Base-by-base conservation (phyloP, 1,140 invertebrate species). In the Wiebesia pumilae region DNA sequence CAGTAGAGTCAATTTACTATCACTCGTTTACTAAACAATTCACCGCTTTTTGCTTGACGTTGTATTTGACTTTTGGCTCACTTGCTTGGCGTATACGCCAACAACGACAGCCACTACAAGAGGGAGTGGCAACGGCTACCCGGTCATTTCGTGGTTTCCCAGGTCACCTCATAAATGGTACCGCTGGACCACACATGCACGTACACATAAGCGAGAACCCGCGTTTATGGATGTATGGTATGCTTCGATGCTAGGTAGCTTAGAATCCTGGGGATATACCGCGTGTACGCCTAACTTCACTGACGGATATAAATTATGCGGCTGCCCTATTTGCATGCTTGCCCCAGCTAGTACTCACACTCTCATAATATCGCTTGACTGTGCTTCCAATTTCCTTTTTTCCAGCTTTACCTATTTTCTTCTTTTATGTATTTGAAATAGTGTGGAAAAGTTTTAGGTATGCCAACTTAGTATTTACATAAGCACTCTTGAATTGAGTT, bases 271-370 rank as follows among this genome's bases (percentile, higher is more conserved):
- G 87, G 88, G 88, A 89, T 87, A 87, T 89, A 83, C 30, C 7
- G 85, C 78, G 73, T 47, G 83, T 85, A 87, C 85, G 87, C 84
- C 87, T 86, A 16, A 67, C 89, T 91, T 91, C 87, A 85, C 87
- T 91, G 91, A 91, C 90, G 89, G 89, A 81, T 91, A 92, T 92
- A 91, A 92, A 92, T 92, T 92, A 92, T 91, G 90, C 89, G 89
- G 88, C 80, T 92, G 92, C 89, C 92, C 92, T 92, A 92, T 92
- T 92, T 92, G 90, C 91, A 90, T 90, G 87, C 85, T 85, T 87
- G 40, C 30, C 87, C 65, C 58, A 30, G 14, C 71, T 77, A 27
- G 0, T 40, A 24, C 51, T 30, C 82, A 30, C 21, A 69, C 19
- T 33, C 71, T 38, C 71, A 58, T 79, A 75, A 87, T 87, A 81